A percentile compares a stretch with the other conserved stretches of the same genome.
Evolutionary conservation across 2,797 vertebrate species (phyloP).

Genomic region (Pteropus rufus): DNA sequence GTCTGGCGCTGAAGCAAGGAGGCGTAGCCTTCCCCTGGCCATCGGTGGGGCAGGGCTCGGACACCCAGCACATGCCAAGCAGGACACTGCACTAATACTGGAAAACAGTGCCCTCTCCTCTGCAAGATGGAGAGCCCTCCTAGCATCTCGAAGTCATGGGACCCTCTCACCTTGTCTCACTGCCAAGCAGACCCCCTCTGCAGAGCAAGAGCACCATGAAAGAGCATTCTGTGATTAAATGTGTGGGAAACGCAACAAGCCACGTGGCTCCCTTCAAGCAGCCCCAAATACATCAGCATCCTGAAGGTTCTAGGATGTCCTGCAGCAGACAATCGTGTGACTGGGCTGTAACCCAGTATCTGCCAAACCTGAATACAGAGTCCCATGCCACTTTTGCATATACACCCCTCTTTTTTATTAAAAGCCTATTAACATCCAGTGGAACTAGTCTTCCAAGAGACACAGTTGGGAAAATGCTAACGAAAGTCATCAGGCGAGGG

Average conservation of each 20-base stretch:
- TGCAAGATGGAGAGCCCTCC: background rate
- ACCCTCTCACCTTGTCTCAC: background rate
- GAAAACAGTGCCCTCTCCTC: background rate
- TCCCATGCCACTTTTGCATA: background rate
- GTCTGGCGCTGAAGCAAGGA: background rate
- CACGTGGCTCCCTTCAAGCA: background rate
- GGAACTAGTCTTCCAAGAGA: background rate
- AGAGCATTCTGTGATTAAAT: background rate
- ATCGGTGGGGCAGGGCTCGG: fast-evolving
- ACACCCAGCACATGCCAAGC: background rate
- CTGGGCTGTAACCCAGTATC: background rate
- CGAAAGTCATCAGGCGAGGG: background rate
- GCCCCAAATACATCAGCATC: fast-evolving
- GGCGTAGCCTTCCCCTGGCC: background rate
- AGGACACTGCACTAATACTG: background rate
- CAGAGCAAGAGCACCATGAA: background rate
- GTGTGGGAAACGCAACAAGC: background rate
- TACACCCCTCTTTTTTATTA: background rate
- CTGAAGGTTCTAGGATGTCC: background rate
- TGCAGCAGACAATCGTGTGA: background rate
- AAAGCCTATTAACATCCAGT: background rate
- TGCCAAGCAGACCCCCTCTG: background rate
- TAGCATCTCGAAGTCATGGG: background rate
- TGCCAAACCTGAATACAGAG: background rate
- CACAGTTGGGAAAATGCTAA: background rate